Evolutionary conservation across 1,140 invertebrate genomes (phyloP).

Genomic region (Cheumatopsyche charites): DNA sequence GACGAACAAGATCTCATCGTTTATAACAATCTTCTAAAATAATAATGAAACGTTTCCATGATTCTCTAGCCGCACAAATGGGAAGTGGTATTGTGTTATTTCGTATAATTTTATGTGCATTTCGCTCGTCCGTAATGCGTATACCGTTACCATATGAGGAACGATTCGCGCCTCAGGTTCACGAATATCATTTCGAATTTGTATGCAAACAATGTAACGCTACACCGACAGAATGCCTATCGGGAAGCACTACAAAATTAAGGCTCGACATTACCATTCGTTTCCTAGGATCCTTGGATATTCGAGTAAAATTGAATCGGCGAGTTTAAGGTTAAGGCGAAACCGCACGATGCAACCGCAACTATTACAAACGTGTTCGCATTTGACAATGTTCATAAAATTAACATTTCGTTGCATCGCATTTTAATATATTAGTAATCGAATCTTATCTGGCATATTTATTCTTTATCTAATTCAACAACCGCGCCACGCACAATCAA

Average conservation of each 20-base stretch:
- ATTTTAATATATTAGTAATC: too few relatives aligned
- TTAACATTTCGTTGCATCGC: too few relatives aligned
- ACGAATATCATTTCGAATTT: not conserved
- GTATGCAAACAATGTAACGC: slow-evolving; percentile 21
- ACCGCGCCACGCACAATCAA: not conserved
- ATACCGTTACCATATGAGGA: slow-evolving; percentile 20
- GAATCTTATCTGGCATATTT: too few relatives aligned
- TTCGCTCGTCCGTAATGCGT: not conserved
- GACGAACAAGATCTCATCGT: too few relatives aligned
- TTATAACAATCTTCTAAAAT: too few relatives aligned
- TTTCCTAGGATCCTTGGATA: not conserved
- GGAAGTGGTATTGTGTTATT: not conserved
- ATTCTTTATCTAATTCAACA: slow-evolving; percentile 13
- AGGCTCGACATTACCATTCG: not conserved
- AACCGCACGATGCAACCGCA: too few relatives aligned
- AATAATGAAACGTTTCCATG: too few relatives aligned
- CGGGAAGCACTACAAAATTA: not conserved
- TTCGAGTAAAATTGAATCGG: too few relatives aligned
- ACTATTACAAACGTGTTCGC: too few relatives aligned
- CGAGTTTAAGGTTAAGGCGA: too few relatives aligned
- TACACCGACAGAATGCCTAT: not conserved
- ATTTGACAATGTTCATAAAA: too few relatives aligned
- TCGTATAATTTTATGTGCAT: not conserved
- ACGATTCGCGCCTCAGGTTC: not conserved
- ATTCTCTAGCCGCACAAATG: too few relatives aligned